Conservation (phyloP, 2,113 vertebrate genomes). For the Trematomus loennbergii region DNA sequence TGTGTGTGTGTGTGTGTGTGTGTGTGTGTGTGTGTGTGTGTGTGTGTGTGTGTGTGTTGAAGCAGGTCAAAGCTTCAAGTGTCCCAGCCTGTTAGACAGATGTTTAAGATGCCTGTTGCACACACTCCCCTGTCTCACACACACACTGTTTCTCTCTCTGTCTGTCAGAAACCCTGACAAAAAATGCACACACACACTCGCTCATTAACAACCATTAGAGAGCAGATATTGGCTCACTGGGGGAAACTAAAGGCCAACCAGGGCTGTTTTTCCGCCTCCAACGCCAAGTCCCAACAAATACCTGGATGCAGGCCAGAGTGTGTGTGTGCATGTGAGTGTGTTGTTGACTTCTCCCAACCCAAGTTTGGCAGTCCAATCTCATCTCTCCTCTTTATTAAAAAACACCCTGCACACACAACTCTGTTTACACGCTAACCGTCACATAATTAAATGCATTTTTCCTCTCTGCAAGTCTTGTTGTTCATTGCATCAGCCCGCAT, state of each 20-base stretch:
- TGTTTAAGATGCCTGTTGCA: slow-evolving; percentile 61
- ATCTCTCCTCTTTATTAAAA: slow-evolving; percentile 41
- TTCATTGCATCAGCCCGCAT: slow-evolving; percentile 72
- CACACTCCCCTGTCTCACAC: slow-evolving; percentile 33
- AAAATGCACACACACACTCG: slow-evolving; percentile 27
- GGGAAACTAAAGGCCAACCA: slow-evolving; percentile 75
- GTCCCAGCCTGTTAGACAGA: slow-evolving; percentile 69
- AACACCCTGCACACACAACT: slow-evolving; percentile 7
- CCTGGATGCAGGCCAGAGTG: slow-evolving; percentile 68
- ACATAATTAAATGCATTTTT: slow-evolving; percentile 56
- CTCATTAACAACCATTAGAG: slow-evolving; percentile 83
- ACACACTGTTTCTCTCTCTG: slow-evolving; percentile 24
- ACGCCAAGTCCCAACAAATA: slow-evolving; percentile 76
- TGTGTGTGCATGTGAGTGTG: slow-evolving; percentile 7
- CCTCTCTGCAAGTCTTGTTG: slow-evolving; percentile 59
- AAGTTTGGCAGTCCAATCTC: slow-evolving; percentile 50
- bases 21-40: no score
- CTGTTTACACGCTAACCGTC: slow-evolving; percentile 9
- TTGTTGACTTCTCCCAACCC: slow-evolving; percentile 33
- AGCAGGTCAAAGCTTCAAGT: slow-evolving; percentile 67
- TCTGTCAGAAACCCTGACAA: slow-evolving; percentile 12
- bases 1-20: background rate
- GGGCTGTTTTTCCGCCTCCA: slow-evolving; percentile 57
- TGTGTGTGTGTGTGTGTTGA: background rate
- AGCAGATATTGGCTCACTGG: slow-evolving; percentile 75